Base-by-base conservation (phyloP, 2,888 invertebrate genomes). In the Sarcophaga caerulescens region DNA sequence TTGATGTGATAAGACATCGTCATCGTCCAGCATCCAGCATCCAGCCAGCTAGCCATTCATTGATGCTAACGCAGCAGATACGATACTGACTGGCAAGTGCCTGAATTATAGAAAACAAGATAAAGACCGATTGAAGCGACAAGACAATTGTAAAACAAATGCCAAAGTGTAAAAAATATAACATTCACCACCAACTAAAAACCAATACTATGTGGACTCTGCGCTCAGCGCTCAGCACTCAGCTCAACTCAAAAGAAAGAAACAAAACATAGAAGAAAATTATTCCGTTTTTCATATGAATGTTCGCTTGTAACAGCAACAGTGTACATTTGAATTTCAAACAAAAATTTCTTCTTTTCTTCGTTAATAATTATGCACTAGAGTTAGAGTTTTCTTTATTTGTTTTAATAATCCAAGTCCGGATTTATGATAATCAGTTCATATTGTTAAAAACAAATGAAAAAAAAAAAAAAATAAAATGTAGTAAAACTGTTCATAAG, bases 101-200 rank as follows among this genome's bases (percentile, higher is more conserved):
- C 35, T 35, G 35, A 65, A 19, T 10, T 45, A 23, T 3, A 76
- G 44, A 52, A 75, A 47, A 71, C 63, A 70, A 76, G 76, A 82
- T 77, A 66, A 80, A 77, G 66, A 78, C 52, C 35, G 84, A 35
- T 76, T 82, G 80, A 76, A 75, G 63, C 75, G 79, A 52, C 57
- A 66, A 84, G 84, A 86, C 74, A 81, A 77, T 82, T 86, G 77
- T 84, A 66, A 81, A 80, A 75, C 84, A 84, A 86, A 84, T 84
- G 69, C 65, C 70, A 35, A 52, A 60, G 81, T 81, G 83, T 81
- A 78, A 81, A 65, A 86, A 73, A 63, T 79, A 65, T 80, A 83
- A 80, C 81, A 85, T 85, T 75, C 66, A 79, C 78, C 68, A 69
- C 69, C 52, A 77, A 59, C 8, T 35, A 76, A 60, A 65, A 4